phyloP scores from a whole-genome alignment of 1,140 invertebrate genomes.

The Papilio helenus region DNA sequence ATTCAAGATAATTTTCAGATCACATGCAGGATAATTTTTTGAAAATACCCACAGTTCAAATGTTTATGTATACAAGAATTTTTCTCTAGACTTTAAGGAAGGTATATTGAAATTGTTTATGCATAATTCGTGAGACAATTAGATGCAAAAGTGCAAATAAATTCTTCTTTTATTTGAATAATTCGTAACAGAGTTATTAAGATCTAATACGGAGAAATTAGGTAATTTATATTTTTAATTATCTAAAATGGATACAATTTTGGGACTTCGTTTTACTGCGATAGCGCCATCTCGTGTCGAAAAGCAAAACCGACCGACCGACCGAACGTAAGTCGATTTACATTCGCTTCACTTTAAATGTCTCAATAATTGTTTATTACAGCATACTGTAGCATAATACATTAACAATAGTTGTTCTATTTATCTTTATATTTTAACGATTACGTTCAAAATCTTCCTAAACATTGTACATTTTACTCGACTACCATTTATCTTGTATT shows the following conservation, averaged over 20 bases:
- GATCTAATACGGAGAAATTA: too few species aligned
- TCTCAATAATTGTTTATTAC: neutral
- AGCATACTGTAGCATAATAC: neutral
- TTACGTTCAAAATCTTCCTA: slow-evolving; percentile 18
- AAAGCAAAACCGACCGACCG: neutral
- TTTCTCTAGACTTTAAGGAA: neutral
- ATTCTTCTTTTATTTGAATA: neutral
- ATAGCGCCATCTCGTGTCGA: neutral
- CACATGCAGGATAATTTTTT: neutral
- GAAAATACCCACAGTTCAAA: neutral
- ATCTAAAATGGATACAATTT: too few species aligned
- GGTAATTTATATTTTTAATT: too few species aligned
- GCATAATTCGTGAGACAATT: neutral
- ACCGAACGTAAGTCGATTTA: neutral
- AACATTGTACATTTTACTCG: slow-evolving; percentile 20
- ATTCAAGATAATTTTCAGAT: neutral
- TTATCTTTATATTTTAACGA: neutral
- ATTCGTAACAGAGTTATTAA: neutral
- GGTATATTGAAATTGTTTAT: neutral
- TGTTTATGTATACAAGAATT: neutral
- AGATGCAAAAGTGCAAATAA: neutral
- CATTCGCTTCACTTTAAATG: neutral
- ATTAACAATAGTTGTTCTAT: neutral
- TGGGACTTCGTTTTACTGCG: neutral
- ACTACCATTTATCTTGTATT: slow-evolving; percentile 30